Evolutionary conservation across 2,888 invertebrate genomes (phyloP).

Genomic region (Andrena bucephala): DNA sequence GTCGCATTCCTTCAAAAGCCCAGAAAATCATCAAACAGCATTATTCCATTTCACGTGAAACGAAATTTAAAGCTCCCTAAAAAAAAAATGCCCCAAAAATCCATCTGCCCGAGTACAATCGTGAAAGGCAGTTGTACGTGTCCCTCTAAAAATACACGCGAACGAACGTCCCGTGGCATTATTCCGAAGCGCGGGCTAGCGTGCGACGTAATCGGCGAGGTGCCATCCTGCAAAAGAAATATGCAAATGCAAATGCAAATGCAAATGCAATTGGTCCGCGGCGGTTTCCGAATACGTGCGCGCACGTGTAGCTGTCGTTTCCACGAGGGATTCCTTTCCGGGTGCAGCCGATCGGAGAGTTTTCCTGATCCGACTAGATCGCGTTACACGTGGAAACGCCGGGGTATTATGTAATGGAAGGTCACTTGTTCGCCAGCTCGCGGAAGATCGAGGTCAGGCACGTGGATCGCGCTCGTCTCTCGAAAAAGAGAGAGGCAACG

Average conservation of each 20-base stretch:
- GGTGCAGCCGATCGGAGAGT: conserved; percentile 4
- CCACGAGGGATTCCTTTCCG: conserved; percentile 1
- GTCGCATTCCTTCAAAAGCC: too few species aligned
- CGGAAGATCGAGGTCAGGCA: conserved; percentile 62
- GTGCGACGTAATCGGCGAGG: not conserved
- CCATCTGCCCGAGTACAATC: too few species aligned
- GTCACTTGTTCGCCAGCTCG: conserved; percentile 52
- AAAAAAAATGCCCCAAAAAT: too few species aligned
- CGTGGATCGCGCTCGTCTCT: conserved; percentile 51
- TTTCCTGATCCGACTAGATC: conserved; percentile 25
- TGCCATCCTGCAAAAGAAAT: not conserved
- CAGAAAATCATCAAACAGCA: too few species aligned
- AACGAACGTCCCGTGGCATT: not conserved
- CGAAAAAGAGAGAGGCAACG: conserved; percentile 3
- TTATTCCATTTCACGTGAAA: too few species aligned
- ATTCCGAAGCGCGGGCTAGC: not conserved
- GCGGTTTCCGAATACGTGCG: not conserved
- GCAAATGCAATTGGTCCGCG: conserved; percentile 3
- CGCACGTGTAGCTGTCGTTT: not conserved
- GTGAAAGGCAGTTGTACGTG: too few species aligned
- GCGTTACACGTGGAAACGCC: conserved; percentile 58
- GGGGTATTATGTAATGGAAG: conserved; percentile 56
- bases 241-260: conserved; percentile 41
- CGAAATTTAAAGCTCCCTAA: too few species aligned
- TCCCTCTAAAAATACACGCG: too few species aligned